Base-by-base conservation (phyloP, 2,797 vertebrate genomes). In the Melanotaenia maccullochi region DNA sequence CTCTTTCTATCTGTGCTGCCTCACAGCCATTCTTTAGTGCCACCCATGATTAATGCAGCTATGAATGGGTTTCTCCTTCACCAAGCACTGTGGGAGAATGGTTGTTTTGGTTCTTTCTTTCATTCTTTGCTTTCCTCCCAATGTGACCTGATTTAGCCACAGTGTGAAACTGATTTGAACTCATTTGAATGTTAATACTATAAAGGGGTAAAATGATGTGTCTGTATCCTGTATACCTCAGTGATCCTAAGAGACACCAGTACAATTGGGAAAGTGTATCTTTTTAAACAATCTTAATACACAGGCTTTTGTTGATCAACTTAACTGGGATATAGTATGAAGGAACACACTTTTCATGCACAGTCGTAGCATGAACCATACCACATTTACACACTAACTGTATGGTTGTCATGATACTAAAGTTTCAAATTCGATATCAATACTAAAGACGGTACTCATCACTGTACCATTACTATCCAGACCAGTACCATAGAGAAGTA, bases 101-200 rank as follows among this genome's bases (percentile, higher is more conserved):
- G 70, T 56, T 85, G 80, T 81, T 84, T 76, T 83, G 35, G 0
- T 25, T 67, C 73, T 81, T 38, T 61, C 60, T 49, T 75, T 67
- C 71, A 47, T 57, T 68, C 77, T 84, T 65, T 68, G 47, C 83
- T 82, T 80, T 84, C 49, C 75, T 83, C 38, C 75, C 75, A 81
- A 83, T 75, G 75, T 82, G 81, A 75, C 81, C 86, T 70, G 72
- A 86, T 91, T 90, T 83, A 78, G 75, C 77, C 84, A 68, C 70
- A 84, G 76, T 82, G 84, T 79, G 83, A 89, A 92, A 91, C 85
- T 85, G 88, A 91, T 91, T 92, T 86, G 56, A 78, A 75, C 82
- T 92, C 85, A 90, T 93, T 92, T 91, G 82, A 87, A 92, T 90
- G 83, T 81, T 85, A 89, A 90, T 88, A 73, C 71, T 55, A 78